These are phyloP conservation scores for Oenanthe melanoleuca DNA, from an alignment of 2,113 vertebrate species.

Conservation along the genomic window DNA sequence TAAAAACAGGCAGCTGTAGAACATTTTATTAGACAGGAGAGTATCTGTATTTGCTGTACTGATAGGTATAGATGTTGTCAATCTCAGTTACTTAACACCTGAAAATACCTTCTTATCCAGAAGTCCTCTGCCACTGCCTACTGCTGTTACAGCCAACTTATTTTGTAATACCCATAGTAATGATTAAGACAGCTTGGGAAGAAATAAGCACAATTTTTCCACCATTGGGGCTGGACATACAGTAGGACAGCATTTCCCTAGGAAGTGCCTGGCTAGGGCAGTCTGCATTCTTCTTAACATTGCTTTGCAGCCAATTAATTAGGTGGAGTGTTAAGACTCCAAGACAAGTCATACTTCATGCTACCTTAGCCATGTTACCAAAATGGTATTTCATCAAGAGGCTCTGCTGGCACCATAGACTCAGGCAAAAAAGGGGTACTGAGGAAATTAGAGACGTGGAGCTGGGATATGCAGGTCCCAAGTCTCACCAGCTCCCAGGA, in stretches of 20 bases:
- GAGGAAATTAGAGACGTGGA: not conserved
- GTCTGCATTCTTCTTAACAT: not conserved
- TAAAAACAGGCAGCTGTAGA: not conserved
- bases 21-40: not conserved
- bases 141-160: not conserved
- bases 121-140: not conserved
- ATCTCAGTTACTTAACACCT: not conserved
- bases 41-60: not conserved
- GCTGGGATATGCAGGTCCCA: not conserved
- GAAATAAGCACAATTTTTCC: not conserved
- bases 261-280: not conserved
- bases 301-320: not conserved
- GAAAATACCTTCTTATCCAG: not conserved
- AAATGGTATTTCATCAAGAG: not conserved
- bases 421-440: not conserved
- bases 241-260: not conserved
- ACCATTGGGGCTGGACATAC: not conserved
- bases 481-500: not conserved
- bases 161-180: not conserved
- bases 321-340: not conserved
- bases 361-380: not conserved
- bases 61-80: not conserved
- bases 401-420: not conserved
- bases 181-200: not conserved
- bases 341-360: not conserved